Conservation (phyloP, 2,797 vertebrate species). For the Bucorvus abyssinicus region DNA sequence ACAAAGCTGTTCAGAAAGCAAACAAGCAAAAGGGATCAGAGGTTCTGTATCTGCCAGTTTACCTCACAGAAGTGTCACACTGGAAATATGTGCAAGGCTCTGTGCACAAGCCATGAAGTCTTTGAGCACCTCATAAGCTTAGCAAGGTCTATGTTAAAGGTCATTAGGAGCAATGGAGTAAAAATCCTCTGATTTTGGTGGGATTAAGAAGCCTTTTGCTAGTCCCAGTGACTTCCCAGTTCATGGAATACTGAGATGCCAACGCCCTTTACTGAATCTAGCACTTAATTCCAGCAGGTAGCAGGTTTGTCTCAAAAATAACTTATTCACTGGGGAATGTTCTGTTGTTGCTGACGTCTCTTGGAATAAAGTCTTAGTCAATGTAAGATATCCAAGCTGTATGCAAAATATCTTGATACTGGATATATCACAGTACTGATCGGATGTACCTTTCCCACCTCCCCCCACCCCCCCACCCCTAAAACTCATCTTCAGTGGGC, state of each 20-base stretch:
- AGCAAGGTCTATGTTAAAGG: neutral
- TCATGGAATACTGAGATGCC: neutral
- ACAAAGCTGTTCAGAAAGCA: neutral
- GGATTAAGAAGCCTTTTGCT: neutral
- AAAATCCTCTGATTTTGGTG: neutral
- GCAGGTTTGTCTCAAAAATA: neutral
- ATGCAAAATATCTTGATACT: neutral
- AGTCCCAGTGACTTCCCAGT: neutral
- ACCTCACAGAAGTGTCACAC: neutral
- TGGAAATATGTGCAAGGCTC: neutral
- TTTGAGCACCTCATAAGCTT: neutral
- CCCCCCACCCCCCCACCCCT: too few relatives aligned
- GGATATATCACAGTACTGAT: neutral
- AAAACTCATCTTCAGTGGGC: neutral
- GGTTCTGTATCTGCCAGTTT: neutral
- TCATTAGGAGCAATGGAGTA: neutral
- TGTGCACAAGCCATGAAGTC: neutral
- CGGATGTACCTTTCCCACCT: neutral
- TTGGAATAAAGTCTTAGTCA: neutral
- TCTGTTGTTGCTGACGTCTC: neutral
- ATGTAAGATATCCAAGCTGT: neutral
- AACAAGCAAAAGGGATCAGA: neutral
- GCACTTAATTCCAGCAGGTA: neutral
- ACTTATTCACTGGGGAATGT: neutral
- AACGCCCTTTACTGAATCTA: neutral